Percentiles rank a stretch among this genome's conserved stretches.
Evolutionary conservation across 2,888 invertebrate species (phyloP).

Genomic region (Temnothorax unifasciatus): DNA sequence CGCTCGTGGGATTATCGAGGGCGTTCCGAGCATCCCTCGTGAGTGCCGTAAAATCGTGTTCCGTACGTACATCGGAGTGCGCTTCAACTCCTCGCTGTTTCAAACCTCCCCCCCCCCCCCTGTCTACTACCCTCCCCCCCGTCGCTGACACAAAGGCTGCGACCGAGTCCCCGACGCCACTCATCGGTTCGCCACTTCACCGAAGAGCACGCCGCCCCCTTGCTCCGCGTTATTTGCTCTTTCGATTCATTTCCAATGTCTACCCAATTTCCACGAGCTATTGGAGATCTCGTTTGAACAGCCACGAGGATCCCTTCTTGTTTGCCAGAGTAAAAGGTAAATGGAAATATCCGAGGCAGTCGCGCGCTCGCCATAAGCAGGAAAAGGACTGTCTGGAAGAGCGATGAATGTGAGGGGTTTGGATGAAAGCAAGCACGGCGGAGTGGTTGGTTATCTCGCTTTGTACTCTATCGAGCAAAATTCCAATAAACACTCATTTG

Average conservation of each 20-base stretch:
- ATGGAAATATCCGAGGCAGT: constrained; percentile 69
- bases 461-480: constrained; percentile 64
- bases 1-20: constrained; percentile 62
- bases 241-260: constrained; percentile 82
- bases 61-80: constrained; percentile 65
- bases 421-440: constrained; percentile 37
- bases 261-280: constrained; percentile 80
- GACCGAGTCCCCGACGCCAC: constrained; percentile 52
- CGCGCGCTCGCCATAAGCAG: constrained; percentile 25
- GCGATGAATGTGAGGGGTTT: constrained; percentile 25
- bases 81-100: constrained; percentile 64
- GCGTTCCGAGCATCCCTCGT: constrained; percentile 62
- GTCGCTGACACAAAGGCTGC: constrained; percentile 61
- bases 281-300: constrained; percentile 75
- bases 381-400: constrained; percentile 22
- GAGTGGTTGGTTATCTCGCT: constrained; percentile 20
- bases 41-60: constrained; percentile 74
- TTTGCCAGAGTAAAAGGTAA: constrained; percentile 76
- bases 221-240: constrained; percentile 78
- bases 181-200: constrained; percentile 49
- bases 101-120: not conserved
- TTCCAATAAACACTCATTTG: constrained; percentile 78
- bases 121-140: not conserved
- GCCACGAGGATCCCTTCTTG: constrained; percentile 68
- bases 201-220: constrained; percentile 34